Base-by-base conservation (phyloP, 35 echinoderm and acorn worm genomes). In the Amphiura filiformis region DNA sequence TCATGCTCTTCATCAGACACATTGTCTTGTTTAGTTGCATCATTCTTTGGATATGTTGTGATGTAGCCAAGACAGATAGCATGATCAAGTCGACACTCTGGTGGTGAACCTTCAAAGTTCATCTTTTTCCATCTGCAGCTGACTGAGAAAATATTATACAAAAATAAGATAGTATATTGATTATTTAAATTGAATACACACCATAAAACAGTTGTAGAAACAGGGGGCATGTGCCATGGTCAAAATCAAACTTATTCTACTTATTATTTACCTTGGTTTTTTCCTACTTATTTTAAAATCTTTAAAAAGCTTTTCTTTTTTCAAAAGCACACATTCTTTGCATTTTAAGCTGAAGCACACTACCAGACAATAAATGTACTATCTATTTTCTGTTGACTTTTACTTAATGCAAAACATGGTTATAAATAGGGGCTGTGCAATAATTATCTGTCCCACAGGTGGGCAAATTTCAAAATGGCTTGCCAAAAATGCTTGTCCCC, bases 71-170 rank as follows among this genome's bases (percentile, higher is more conserved):
- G 28, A 70, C 96, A 99, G 86, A 99, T 92, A 39, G 93, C 89
- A 79, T 94, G 93, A 78, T 99, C 96, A 26, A 99, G 86, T 20
- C 93, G 89, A 65, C 86, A 89, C 0, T 93, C 89, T 57, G 93
- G 96, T 18, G 96, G 96, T 37, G 96, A 83, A 0, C 96, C 93
- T 1, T 78, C 84, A 39, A 92, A 80, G 30, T 87, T 86, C 23
- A 94, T 35, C 65, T 87, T 94, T 34, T 75, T 81, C 96, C 96
- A 98, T 37, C 79, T 81, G 1, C 56, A 92, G 32, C 79, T 91
- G 35, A 81, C 95, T 97, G 65, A 22, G 47, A 65, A n/a, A 15
- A 56, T 18, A 80, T 3, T n/a, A 83, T 5, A 52, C 7, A 52
- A 11, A 7, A 84, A 32, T 37, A 9, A 65, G 2, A 89, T 31